Conservation (phyloP, 2,113 vertebrate species). For the Rana temporaria region DNA sequence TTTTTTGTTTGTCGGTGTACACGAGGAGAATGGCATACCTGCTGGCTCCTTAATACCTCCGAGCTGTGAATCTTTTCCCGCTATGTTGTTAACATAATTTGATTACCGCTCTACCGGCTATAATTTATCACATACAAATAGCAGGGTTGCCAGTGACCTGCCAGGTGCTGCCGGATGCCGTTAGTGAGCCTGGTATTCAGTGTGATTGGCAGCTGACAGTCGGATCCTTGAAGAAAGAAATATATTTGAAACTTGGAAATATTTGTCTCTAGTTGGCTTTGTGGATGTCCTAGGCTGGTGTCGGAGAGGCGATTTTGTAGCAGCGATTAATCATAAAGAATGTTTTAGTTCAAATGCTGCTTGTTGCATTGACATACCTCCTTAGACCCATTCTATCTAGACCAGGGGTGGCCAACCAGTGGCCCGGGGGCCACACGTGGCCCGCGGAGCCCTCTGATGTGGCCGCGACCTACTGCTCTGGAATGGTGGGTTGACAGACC, state of each 20-base stretch:
- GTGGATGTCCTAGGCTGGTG: not conserved
- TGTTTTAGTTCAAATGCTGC: too few relatives aligned
- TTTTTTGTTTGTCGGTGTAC: constrained; percentile 23
- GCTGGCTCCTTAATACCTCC: constrained; percentile 12
- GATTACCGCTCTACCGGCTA: constrained; percentile 18
- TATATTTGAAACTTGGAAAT: not conserved
- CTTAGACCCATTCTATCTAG: too few relatives aligned
- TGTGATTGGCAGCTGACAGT: constrained; percentile 13
- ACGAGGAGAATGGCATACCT: not conserved
- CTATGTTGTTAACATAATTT: constrained; percentile 30
- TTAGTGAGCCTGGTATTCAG: not conserved
- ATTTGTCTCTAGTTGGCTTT: not conserved
- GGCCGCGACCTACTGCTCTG: too few relatives aligned
- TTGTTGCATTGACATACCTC: too few relatives aligned
- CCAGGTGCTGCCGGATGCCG: not conserved
- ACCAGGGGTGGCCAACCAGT: too few relatives aligned
- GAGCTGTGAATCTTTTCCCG: constrained; percentile 2
- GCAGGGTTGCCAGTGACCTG: constrained; percentile 1
- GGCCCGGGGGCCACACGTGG: too few relatives aligned
- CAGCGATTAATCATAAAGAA: too few relatives aligned
- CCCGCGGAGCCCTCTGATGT: too few relatives aligned
- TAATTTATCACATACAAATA: constrained; percentile 21
- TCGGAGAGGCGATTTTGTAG: too few relatives aligned
- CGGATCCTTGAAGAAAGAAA: not conserved
- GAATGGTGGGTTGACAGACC: too few relatives aligned